Evolutionary conservation across 2,797 vertebrate genomes (phyloP), one percentile per base, ranked within the genome.

Genomic region (Acanthurus leucopareius): DNA sequence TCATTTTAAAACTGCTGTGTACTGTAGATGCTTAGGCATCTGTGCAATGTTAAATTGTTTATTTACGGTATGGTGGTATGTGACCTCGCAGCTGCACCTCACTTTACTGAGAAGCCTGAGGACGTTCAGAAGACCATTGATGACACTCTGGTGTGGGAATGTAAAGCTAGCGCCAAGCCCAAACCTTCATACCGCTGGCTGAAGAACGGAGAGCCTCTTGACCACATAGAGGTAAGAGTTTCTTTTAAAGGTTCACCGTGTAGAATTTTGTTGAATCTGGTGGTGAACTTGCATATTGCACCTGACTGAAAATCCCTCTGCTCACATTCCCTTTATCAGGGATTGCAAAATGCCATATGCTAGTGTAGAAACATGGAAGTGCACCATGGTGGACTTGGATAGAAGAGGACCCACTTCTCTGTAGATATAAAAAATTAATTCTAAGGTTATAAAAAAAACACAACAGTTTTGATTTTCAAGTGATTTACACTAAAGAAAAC

Each of bases 111-210:
- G 88, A 97, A 95, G 63, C 96, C 98, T 75, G 90, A 93, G 16
- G 97, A 99, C 13, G 93, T 93, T 4, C 97, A 95, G 1, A 96
- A 93, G 73, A 96, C 97, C 69, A 96, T 99, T 0, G 98, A 98
- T 67, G 98, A 98, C 49, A 96, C 93, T 3, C 92, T 99, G 10
- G 63, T 93, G 60, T 98, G 97, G 97, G 97, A 98, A 11, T 99
- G 98, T 86, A 97, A 95, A 61, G 98, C 98, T 1, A 97, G 87
- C 0, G 98, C 97, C 20, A 96, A 97, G 53, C 98, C 98, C 0
- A 97, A 97, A n/a, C 96, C 98, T 48, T 96, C 96, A 0, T 98
- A 98, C 90, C 95, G 89, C 81, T 99, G 98, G 98, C 94, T 98
- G 73, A 99, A 97, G 87, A 98, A 99, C 0, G 98, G 98, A 17